These are phyloP conservation scores for Spongilla lacustris DNA, from an alignment of 37 sponge, comb jelly and placozoan species.

Conservation along the genomic window DNA sequence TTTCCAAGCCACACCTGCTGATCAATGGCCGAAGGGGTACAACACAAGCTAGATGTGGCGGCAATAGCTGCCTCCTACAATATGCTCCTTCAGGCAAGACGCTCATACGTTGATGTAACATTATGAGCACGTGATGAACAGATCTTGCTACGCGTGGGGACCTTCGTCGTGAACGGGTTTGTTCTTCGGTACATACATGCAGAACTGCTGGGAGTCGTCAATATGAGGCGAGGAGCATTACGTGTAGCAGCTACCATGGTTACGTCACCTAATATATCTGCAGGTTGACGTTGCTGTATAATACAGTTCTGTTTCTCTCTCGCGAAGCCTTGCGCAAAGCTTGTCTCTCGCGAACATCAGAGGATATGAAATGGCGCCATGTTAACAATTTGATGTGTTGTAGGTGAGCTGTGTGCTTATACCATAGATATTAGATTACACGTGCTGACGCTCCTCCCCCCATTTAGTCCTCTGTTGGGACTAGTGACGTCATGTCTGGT, in stretches of 20 bases:
- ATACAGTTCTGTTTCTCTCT: slow-evolving; percentile 84
- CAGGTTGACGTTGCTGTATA: slow-evolving; percentile 87
- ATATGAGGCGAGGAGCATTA: slow-evolving; percentile 62
- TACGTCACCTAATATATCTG: neutral
- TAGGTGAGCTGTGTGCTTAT: slow-evolving; percentile 40
- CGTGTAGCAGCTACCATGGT: neutral
- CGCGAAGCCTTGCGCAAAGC: slow-evolving; percentile 90
- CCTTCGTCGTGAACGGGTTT: slow-evolving; percentile 81
- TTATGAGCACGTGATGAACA: neutral
- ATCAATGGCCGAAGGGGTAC: too few relatives aligned
- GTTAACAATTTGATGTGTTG: slow-evolving; percentile 77
- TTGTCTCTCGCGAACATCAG: slow-evolving; percentile 56
- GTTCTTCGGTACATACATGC: slow-evolving; percentile 75
- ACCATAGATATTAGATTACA: neutral
- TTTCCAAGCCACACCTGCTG: too few relatives aligned
- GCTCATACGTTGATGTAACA: neutral
- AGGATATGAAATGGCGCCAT: slow-evolving; percentile 60
- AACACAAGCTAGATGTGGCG: slow-evolving; percentile 59
- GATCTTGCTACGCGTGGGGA: slow-evolving; percentile 56
- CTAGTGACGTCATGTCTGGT: slow-evolving; percentile 46
- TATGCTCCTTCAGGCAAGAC: slow-evolving; percentile 63
- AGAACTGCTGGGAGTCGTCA: slow-evolving; percentile 89
- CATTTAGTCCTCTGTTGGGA: slow-evolving; percentile 7
- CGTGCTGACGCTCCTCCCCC: neutral
- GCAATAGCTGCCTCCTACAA: slow-evolving; percentile 64